These are phyloP conservation scores for Nemoura dubitans DNA, from an alignment of 2,888 invertebrate genomes.

Conservation along the genomic window DNA sequence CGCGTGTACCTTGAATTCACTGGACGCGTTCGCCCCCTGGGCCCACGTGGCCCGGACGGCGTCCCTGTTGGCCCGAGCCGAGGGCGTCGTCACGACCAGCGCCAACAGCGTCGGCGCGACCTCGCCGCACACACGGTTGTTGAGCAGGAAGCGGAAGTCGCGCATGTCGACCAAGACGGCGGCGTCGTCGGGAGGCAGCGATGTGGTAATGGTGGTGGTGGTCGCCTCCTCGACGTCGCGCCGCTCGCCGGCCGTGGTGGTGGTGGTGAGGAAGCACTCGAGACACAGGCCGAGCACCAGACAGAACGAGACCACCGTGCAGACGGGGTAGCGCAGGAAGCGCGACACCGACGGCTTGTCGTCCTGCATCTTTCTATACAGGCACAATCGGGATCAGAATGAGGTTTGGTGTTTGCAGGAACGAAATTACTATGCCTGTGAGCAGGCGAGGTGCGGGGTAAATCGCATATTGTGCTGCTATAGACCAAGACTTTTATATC, in stretches of 20 bases:
- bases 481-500: no score
- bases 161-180: constrained; percentile 66
- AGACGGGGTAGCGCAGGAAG: background rate
- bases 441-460: no score
- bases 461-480: no score
- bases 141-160: constrained; percentile 70
- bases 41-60: constrained; percentile 82
- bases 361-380: background rate
- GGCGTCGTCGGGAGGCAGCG: constrained; percentile 56
- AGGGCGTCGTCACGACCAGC: constrained; percentile 75
- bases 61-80: constrained; percentile 70
- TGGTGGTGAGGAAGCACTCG: background rate
- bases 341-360: background rate
- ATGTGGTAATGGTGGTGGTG: background rate
- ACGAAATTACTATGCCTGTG: no score
- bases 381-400: no score
- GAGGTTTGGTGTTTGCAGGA: no score
- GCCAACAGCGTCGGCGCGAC: constrained; percentile 68
- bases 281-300: background rate
- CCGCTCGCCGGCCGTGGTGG: background rate
- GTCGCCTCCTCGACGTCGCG: no score
- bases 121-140: constrained; percentile 66
- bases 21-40: background rate
- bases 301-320: background rate
- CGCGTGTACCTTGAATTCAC: background rate